Percentiles rank a stretch among this genome's conserved stretches.
These are phyloP conservation scores for Liodrosophila aerea DNA, from an alignment of 2,888 invertebrate genomes.

Conservation along the genomic window DNA sequence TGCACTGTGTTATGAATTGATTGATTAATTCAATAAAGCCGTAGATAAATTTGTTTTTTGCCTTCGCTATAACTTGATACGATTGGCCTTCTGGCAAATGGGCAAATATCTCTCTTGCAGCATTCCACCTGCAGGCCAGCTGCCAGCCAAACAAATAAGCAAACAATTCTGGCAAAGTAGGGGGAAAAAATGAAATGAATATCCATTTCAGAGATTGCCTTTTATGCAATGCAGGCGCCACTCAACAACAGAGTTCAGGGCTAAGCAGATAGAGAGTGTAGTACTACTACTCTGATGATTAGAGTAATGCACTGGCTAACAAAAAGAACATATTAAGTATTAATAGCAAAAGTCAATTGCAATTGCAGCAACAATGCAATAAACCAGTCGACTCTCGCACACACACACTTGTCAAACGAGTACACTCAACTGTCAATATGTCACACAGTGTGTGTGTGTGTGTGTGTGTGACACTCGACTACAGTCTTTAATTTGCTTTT, in stretches of 20 bases:
- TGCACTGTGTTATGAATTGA: conserved; percentile 49
- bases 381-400: conserved; percentile 19
- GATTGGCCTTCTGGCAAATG: conserved; percentile 29
- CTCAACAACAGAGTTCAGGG: neutral
- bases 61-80: conserved; percentile 21
- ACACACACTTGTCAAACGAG: neutral
- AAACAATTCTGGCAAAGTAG: conserved; percentile 30
- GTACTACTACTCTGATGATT: conserved; percentile 47
- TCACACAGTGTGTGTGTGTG: conserved; percentile 6
- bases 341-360: conserved; percentile 66
- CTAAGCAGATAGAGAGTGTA: neutral
- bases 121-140: conserved; percentile 24
- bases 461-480: too few relatives aligned
- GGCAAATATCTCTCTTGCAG: neutral
- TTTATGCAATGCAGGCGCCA: conserved; percentile 34
- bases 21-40: conserved; percentile 70
- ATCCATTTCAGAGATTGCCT: conserved; percentile 69
- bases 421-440: conserved; percentile 47
- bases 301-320: conserved; percentile 67
- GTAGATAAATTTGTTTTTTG: conserved; percentile 40
- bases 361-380: conserved; percentile 31
- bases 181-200: conserved; percentile 44
- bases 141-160: conserved; percentile 14
- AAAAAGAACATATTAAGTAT: conserved; percentile 33
- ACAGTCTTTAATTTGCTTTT: conserved; percentile 51